These are phyloP conservation scores for Peromyscus nudipes DNA, from an alignment of 2,797 vertebrate species.

Conservation along the genomic window DNA sequence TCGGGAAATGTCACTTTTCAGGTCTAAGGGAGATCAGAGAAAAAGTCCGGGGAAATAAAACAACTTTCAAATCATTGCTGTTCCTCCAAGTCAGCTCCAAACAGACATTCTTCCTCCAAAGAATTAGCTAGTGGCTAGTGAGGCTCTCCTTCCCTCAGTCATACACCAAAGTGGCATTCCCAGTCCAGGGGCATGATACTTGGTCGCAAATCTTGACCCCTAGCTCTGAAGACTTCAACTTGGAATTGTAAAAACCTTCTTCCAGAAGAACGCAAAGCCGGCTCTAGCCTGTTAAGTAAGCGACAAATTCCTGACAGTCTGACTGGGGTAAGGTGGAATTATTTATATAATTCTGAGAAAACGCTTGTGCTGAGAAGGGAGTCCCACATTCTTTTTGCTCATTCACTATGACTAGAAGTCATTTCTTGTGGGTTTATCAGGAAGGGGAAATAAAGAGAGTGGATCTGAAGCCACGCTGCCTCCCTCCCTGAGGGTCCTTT, in stretches of 20 bases:
- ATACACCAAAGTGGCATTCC: neutral
- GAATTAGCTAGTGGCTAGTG: neutral
- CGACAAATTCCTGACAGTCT: neutral
- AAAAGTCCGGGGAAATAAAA: neutral
- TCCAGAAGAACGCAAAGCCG: constrained; percentile 30
- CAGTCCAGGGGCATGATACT: neutral
- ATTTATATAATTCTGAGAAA: constrained; percentile 58
- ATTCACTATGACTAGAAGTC: neutral
- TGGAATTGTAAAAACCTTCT: constrained; percentile 64
- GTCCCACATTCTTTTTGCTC: neutral
- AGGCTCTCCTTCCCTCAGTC: neutral
- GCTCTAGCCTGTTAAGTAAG: constrained; percentile 36
- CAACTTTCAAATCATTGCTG: neutral
- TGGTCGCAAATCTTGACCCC: constrained; percentile 33
- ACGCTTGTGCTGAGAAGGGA: neutral
- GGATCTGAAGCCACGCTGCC: neutral
- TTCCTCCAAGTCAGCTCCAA: neutral
- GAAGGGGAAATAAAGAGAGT: neutral
- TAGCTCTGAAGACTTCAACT: constrained; percentile 18
- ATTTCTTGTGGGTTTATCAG: neutral
- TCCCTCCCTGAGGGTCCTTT: neutral
- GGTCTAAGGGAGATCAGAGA: neutral
- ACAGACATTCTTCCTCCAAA: neutral
- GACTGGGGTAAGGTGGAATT: constrained; percentile 42
- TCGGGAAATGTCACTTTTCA: neutral